phyloP scores from a whole-genome alignment of 2,113 vertebrate genomes.

The Zosterops japonicus region DNA sequence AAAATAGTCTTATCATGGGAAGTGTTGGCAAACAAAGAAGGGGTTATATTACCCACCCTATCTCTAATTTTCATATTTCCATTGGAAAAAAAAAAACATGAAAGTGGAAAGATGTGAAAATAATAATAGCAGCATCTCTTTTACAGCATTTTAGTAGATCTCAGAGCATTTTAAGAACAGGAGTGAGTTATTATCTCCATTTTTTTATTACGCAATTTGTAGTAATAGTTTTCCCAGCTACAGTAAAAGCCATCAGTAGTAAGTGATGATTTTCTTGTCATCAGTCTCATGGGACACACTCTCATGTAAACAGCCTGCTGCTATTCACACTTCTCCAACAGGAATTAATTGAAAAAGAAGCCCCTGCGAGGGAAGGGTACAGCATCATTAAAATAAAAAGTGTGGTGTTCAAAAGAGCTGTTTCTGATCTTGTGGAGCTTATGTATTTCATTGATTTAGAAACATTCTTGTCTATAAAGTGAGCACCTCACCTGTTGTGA shows the following conservation, averaged over 20 bases:
- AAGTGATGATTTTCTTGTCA: slow-evolving; percentile 45
- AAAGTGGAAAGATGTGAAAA: not conserved
- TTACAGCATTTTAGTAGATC: not conserved
- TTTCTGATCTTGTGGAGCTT: not conserved
- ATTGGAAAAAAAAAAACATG: not conserved
- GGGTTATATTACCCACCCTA: not conserved
- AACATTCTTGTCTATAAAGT: not conserved
- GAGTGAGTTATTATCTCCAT: not conserved
- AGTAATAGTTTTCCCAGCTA: slow-evolving; percentile 41
- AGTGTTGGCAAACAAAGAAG: not conserved
- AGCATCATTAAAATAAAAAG: slow-evolving; percentile 35
- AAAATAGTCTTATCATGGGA: not conserved
- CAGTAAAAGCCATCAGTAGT: slow-evolving; percentile 19
- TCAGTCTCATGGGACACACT: slow-evolving; percentile 20
- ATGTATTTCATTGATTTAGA: not conserved
- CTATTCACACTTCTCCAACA: slow-evolving; percentile 18
- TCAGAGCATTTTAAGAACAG: slow-evolving; percentile 30
- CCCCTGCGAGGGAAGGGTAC: slow-evolving; percentile 1
- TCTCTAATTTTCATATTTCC: not conserved
- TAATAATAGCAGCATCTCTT: not conserved
- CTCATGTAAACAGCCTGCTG: slow-evolving; percentile 44
- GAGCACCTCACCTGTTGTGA: not conserved
- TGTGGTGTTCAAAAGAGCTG: not conserved
- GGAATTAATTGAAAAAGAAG: slow-evolving; percentile 50
- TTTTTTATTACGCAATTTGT: slow-evolving; percentile 23